Base-by-base conservation (phyloP, 2,888 invertebrate species). In the Liposcelis brunnea region DNA sequence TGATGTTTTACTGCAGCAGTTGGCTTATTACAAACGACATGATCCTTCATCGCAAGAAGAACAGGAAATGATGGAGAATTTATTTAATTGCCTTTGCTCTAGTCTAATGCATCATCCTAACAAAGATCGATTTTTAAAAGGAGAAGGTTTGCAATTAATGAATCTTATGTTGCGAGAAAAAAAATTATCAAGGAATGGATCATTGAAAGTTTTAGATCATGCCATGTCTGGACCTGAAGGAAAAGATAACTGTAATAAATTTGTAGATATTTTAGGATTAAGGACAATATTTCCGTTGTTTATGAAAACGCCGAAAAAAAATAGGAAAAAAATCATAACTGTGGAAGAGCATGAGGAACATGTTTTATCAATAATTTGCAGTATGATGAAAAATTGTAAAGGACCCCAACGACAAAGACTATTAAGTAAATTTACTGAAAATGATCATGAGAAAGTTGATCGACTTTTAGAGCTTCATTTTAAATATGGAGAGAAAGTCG, bases 131-230 rank as follows among this genome's bases (percentile, higher is more conserved):
- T 99, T 99, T 62, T 69, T 98, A 26, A 80, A 84, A 55, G 98
- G 93, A 2, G 98, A 99, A 69, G 98, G 98, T 2, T 68, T 97
- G 42, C 98, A 99, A 63, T 74, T 99, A 38, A 98, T 99, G 98
- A 98, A 97, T 66, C 74, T 99, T 48, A 97, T 99, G 94, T 55
- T 14, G 53, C 75, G 90, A 50, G 97, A 98, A 62, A 95, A 95
- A 68, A 97, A 97, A 66, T 77, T 87, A 67, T 91, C 91, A 0
- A 73, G 97, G 10, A 91, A 91, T 62, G 94, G 97, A 35, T 95
- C 95, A 0, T 66, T 99, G 1, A 97, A 95, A 66, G 93, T 95
- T 2, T 68, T 99, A n/a, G 90, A 97, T 65, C 93, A 95, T 65
- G 94, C 97, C 8, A 83, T 97, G 71, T 83, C 86, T 2, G 94